phyloP scores from a whole-genome alignment of 2,888 invertebrate species.

The Luffia ferchaultella region DNA sequence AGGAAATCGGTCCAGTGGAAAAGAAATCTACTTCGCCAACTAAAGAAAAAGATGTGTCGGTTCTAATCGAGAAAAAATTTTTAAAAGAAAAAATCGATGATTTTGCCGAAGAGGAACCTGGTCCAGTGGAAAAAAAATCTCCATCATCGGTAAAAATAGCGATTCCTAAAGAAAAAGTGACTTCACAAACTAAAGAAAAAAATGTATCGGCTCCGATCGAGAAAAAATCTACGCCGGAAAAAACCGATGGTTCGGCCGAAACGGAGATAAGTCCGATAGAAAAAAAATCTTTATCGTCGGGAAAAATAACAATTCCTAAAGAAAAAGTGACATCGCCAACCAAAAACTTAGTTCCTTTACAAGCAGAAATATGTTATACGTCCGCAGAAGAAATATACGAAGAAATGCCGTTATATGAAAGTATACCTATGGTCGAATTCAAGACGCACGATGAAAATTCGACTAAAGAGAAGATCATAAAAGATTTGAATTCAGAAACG shows the following conservation, averaged over 20 bases:
- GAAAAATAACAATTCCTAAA: too few relatives aligned
- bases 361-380: not conserved
- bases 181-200: too few relatives aligned
- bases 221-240: too few relatives aligned
- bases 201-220: too few relatives aligned
- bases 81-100: not conserved
- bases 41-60: not conserved
- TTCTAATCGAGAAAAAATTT: not conserved
- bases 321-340: not conserved
- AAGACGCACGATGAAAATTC: not conserved
- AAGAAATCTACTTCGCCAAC: not conserved
- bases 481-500: not conserved
- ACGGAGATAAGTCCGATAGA: too few relatives aligned
- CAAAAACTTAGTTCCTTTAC: too few relatives aligned
- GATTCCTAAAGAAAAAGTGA: too few relatives aligned
- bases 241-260: too few relatives aligned
- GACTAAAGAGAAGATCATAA: slow-evolving; percentile 3
- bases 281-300: too few relatives aligned
- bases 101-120: too few relatives aligned
- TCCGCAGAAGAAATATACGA: not conserved
- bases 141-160: too few relatives aligned
- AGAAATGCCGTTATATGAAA: not conserved
- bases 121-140: not conserved
- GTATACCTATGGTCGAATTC: not conserved
- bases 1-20: not conserved